These are phyloP conservation scores for Tyrannus savana DNA, from an alignment of 2,113 vertebrate genomes.

Conservation along the genomic window DNA sequence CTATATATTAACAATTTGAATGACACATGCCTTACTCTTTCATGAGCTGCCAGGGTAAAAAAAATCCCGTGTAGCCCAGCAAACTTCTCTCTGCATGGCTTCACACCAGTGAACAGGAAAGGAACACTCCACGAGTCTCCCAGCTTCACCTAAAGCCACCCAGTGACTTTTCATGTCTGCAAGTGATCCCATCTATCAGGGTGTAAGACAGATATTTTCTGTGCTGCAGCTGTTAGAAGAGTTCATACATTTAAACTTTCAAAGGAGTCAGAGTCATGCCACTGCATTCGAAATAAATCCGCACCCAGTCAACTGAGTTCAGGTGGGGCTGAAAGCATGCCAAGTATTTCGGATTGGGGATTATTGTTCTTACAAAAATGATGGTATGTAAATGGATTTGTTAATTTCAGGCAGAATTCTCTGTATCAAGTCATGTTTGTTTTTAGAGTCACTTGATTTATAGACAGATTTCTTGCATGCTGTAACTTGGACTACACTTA, in stretches of 20 bases:
- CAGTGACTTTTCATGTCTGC: neutral
- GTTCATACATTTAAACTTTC: neutral
- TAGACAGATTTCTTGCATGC: neutral
- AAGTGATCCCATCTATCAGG: neutral
- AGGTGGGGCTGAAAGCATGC: neutral
- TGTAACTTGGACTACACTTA: neutral
- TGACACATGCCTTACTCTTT: constrained; percentile 25
- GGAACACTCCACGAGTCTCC: neutral
- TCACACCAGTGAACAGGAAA: neutral
- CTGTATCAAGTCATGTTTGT: neutral
- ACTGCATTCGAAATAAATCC: neutral
- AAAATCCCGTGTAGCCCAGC: neutral
- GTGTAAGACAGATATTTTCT: neutral
- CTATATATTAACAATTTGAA: constrained; percentile 17
- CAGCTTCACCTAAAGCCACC: neutral
- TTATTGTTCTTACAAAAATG: neutral
- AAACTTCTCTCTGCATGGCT: constrained; percentile 3
- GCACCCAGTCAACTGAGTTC: neutral
- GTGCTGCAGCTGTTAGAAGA: neutral
- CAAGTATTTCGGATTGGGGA: neutral
- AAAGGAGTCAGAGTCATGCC: neutral
- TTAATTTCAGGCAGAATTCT: neutral
- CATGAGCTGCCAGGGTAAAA: constrained; percentile 37
- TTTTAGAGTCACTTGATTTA: neutral
- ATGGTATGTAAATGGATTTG: neutral